A percentile compares a stretch with the other conserved stretches of the same genome.
phyloP scores from a whole-genome alignment of 2,888 invertebrate species.

The Drosophila subquinaria region DNA sequence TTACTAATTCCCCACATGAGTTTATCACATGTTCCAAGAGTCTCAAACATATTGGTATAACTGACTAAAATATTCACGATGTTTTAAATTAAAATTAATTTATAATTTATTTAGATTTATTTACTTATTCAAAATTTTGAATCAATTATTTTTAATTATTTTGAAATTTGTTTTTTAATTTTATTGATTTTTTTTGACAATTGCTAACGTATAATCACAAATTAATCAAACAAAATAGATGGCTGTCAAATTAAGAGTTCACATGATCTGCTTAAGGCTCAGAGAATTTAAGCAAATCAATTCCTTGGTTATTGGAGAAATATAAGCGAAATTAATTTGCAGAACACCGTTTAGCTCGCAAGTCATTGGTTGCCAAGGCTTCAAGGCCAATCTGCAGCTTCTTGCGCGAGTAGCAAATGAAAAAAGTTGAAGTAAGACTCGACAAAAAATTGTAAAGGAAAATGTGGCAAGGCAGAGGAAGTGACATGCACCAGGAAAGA shows the following conservation, averaged over 20 bases:
- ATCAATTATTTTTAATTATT: too few relatives aligned
- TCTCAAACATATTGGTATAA: not conserved
- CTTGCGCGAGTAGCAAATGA: constrained; percentile 48
- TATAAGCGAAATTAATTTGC: constrained; percentile 2
- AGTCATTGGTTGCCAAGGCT: constrained; percentile 19
- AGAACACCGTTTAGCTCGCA: constrained; percentile 23
- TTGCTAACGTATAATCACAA: too few relatives aligned
- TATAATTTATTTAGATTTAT: too few relatives aligned
- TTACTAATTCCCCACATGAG: constrained; percentile 19
- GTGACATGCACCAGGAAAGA: constrained; percentile 16
- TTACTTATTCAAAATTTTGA: too few relatives aligned
- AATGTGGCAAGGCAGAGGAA: constrained; percentile 6
- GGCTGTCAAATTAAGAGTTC: not conserved
- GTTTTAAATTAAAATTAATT: too few relatives aligned
- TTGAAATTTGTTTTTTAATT: too few relatives aligned
- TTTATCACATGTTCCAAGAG: not conserved
- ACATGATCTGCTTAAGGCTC: not conserved
- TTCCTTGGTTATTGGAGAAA: constrained; percentile 1
- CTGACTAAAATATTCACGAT: too few relatives aligned
- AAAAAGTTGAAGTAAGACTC: constrained; percentile 50
- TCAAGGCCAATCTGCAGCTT: constrained; percentile 45
- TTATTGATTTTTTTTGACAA: too few relatives aligned
- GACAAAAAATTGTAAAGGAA: constrained; percentile 4
- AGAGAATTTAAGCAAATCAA: not conserved
- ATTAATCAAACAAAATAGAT: too few relatives aligned